A percentile compares a stretch with the other conserved stretches of the same genome.
These are phyloP conservation scores for Leptodactylus fuscus DNA, from an alignment of 2,113 vertebrate genomes.

Conservation along the genomic window DNA sequence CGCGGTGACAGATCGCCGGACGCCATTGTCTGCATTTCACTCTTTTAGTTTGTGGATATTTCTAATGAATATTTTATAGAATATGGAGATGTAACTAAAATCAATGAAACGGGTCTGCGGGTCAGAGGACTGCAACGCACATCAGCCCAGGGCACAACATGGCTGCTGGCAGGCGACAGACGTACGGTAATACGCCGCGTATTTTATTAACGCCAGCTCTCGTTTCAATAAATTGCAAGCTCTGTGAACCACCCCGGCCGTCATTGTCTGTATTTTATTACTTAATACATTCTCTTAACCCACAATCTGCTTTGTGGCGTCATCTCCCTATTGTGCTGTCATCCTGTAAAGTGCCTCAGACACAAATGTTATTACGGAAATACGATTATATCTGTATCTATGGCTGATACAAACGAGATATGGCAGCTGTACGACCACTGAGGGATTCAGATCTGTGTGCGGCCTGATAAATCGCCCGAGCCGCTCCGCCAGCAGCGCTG, in stretches of 20 bases:
- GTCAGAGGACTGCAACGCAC: too few species aligned
- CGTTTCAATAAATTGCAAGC: slow-evolving; percentile 6
- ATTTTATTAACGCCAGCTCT: slow-evolving; percentile 14
- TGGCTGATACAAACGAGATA: slow-evolving; percentile 19
- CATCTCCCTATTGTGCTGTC: not conserved
- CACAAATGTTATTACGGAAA: slow-evolving; percentile 25
- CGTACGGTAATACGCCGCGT: not conserved
- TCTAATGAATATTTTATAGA: too few species aligned
- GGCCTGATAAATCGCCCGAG: slow-evolving; percentile 3
- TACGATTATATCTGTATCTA: slow-evolving; percentile 23
- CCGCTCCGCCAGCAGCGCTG: not conserved
- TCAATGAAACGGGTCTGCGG: too few species aligned
- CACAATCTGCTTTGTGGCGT: slow-evolving; percentile 19
- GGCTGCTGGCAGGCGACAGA: not conserved
- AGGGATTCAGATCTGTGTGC: slow-evolving; percentile 15
- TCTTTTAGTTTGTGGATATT: too few species aligned
- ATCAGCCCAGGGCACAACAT: too few species aligned
- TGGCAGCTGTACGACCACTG: slow-evolving; percentile 25
- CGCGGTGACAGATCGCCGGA: not conserved
- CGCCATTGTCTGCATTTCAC: not conserved
- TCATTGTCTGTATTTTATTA: slow-evolving; percentile 16
- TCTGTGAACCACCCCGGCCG: not conserved
- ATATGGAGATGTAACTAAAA: not conserved
- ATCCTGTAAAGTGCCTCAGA: slow-evolving; percentile 27
- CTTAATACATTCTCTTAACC: slow-evolving; percentile 10